Base-by-base conservation (phyloP, 1,140 invertebrate genomes). In the Anagrus nilaparvatae region DNA sequence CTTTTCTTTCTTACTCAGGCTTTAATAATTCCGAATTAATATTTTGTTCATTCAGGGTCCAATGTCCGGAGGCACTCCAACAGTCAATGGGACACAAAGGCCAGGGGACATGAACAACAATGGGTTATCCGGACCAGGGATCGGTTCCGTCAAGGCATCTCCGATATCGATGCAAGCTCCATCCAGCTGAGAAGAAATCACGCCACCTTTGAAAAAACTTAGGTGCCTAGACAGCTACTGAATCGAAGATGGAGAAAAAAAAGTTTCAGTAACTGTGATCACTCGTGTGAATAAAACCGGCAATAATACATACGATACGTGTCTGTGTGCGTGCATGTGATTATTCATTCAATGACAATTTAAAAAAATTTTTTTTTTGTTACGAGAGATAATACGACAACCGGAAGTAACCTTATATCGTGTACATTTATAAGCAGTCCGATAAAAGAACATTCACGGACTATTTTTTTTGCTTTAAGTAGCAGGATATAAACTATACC, bases 31-130 rank as follows among this genome's bases (percentile, higher is more conserved):
- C 13, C 12, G 10, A 34, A 19, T 34, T 13, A 5, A 32, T 42
- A 31, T 46, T 44, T 40, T 40, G 3, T 50, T 39, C 54, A n/a
- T 62, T 16, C 55, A 69, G 66, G 65, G 65, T 48, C 65, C 67
- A 47, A 63, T 69, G 59, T 56, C 66, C 23, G 57, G 55, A 20
- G 55, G 55, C 1, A 50, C 55, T 10, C 56, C 63, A 14, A 60
- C 59, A 14, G 56, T 67, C 27, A 69, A 69, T 49, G 66, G 66
- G 2, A 65, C 56, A 39, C 47, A 62, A 14, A 60, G 62, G 9
- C 66, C 66, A 5, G 66, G 65, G 4, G 66, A 69, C 37, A 65
- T 69, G 65, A 69, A 69, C 51, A 69, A 69, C 48, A 69, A 69
- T 36, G 66, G 66, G 9, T 48, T 69, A 2, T 66, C 66, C 14